Conservation (phyloP, 2,888 invertebrate species). For the Caradrina clavipalpis region DNA sequence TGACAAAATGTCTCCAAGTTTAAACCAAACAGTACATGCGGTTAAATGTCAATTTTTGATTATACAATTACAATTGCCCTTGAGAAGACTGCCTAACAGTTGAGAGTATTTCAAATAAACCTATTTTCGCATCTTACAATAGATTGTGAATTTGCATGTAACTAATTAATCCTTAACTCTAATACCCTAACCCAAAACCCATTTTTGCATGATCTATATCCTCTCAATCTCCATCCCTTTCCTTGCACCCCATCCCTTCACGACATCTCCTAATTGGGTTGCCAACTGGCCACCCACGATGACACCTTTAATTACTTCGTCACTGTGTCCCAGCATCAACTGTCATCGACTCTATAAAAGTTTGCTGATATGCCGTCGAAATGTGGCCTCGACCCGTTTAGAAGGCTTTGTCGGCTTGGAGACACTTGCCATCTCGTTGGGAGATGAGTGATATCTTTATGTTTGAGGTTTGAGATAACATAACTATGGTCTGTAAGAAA, state of each 20-base stretch:
- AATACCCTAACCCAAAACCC: no score
- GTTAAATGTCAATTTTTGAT: no score
- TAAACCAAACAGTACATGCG: no score
- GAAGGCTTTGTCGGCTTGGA: constrained; percentile 15
- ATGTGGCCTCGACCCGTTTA: constrained; percentile 18
- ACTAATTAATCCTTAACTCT: no score
- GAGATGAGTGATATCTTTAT: constrained; percentile 39
- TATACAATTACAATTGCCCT: no score
- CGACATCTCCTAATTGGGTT: constrained; percentile 46
- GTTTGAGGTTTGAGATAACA: constrained; percentile 17
- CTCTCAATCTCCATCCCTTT: constrained; percentile 3
- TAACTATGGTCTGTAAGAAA: not conserved
- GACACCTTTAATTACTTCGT: constrained; percentile 46
- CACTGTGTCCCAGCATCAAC: constrained; percentile 31
- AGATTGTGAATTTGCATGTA: no score
- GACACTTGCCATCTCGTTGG: constrained; percentile 46
- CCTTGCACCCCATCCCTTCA: not conserved
- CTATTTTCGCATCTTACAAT: no score
- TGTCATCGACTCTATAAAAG: constrained; percentile 54
- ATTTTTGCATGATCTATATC: constrained; percentile 3
- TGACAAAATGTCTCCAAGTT: no score
- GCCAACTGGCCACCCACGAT: constrained; percentile 48
- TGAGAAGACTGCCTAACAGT: no score
- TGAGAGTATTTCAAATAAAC: no score
- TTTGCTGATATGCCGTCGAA: constrained; percentile 44